These are phyloP conservation scores for Euura saliciscinereae DNA, from an alignment of 1,140 invertebrate species.

Conservation along the genomic window DNA sequence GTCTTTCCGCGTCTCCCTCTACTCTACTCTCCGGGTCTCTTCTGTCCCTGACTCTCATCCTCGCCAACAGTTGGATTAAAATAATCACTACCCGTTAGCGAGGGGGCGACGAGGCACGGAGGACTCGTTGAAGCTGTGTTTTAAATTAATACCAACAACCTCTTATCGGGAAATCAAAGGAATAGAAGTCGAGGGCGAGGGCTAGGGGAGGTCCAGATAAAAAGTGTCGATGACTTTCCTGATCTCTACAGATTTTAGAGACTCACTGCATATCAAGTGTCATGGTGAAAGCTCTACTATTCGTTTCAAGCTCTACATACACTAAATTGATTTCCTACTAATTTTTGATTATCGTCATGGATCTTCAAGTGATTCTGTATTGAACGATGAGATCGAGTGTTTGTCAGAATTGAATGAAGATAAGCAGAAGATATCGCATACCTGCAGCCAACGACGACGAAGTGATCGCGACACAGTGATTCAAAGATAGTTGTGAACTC, in stretches of 20 bases:
- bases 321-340: not conserved
- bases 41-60: constrained; percentile 17
- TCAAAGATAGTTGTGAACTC: no score
- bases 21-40: constrained; percentile 12
- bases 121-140: constrained; percentile 18
- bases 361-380: not conserved
- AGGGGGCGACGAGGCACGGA: constrained; percentile 12
- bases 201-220: not conserved
- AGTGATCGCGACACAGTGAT: no score
- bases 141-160: constrained; percentile 27
- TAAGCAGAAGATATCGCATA: no score
- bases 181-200: not conserved
- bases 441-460: no score
- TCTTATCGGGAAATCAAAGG: constrained; percentile 7
- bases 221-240: not conserved
- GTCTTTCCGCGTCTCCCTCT: constrained; percentile 33
- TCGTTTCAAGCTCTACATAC: no score
- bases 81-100: constrained; percentile 42
- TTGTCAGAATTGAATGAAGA: no score
- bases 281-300: no score
- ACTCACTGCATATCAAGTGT: no score
- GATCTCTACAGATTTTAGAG: not conserved
- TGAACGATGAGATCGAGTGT: no score
- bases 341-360: not conserved
- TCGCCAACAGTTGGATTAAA: constrained; percentile 37